Percentiles rank a stretch among this genome's conserved stretches.
phyloP scores from a whole-genome alignment of 2,888 invertebrate species.

The Hypena proboscidalis region DNA sequence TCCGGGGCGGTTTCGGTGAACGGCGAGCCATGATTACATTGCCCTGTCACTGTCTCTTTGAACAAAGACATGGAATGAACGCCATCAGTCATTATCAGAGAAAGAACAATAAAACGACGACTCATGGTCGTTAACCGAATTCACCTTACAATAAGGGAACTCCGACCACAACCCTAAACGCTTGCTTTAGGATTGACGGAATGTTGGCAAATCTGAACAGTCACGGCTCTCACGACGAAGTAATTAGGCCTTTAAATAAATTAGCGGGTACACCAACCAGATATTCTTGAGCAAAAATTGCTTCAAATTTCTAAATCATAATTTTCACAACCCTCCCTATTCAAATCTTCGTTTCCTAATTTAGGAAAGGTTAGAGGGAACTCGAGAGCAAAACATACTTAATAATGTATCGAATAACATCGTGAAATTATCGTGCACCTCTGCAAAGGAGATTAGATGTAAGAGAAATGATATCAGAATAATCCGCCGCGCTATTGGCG shows the following conservation, averaged over 20 bases:
- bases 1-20: conserved; percentile 42
- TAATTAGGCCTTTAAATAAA: conserved; percentile 58
- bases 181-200: conserved; percentile 56
- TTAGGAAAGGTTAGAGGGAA: neutral
- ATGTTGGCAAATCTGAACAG: conserved; percentile 63
- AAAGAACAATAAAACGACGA: conserved; percentile 77
- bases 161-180: conserved; percentile 51
- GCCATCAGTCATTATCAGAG: conserved; percentile 82
- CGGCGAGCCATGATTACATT: conserved; percentile 73
- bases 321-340: too few species aligned
- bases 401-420: conserved; percentile 1
- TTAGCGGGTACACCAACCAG: conserved; percentile 38
- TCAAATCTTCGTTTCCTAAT: neutral
- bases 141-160: conserved; percentile 64
- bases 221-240: conserved; percentile 52
- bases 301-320: neutral
- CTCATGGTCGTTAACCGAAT: conserved; percentile 79
- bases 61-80: conserved; percentile 79
- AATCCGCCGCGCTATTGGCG: conserved; percentile 22
- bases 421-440: conserved; percentile 8
- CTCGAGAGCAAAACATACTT: neutral
- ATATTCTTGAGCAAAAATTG: conserved; percentile 4
- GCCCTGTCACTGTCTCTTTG: conserved; percentile 74
- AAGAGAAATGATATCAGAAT: conserved; percentile 30
- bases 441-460: conserved; percentile 15